These are phyloP conservation scores for Sisor rabdophorus DNA, from an alignment of 2,113 vertebrate genomes.

Conservation along the genomic window DNA sequence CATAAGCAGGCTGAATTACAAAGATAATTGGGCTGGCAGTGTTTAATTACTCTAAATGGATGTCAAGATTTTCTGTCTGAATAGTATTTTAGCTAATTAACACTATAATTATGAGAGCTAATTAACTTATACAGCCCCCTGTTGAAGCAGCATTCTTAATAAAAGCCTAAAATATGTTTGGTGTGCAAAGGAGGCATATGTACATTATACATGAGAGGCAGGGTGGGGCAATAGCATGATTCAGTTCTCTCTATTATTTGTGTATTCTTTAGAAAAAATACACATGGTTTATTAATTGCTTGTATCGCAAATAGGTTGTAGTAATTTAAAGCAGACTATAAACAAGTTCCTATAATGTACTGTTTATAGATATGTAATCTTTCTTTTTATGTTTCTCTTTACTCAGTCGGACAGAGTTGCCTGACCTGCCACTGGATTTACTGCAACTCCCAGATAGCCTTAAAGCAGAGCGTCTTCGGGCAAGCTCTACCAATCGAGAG, in stretches of 20 bases:
- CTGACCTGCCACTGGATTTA: constrained; percentile 76
- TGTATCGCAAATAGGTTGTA: not conserved
- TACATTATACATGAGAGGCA: constrained; percentile 32
- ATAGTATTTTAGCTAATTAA: constrained; percentile 85
- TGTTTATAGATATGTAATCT: not conserved
- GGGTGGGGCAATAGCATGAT: not conserved
- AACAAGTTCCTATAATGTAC: too few species aligned
- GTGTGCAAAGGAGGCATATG: constrained; percentile 28
- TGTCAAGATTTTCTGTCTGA: constrained; percentile 81
- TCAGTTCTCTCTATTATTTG: constrained; percentile 4
- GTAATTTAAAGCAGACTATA: too few species aligned
- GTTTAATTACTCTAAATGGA: constrained; percentile 82
- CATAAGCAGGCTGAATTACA: constrained; percentile 65
- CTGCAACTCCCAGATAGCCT: constrained; percentile 77
- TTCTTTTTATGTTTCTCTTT: constrained; percentile 15
- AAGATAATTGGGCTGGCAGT: constrained; percentile 76
- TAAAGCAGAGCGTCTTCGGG: constrained; percentile 61
- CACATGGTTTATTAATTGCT: constrained; percentile 18
- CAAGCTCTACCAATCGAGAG: constrained; percentile 58
- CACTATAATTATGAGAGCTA: constrained; percentile 80
- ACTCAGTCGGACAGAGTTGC: constrained; percentile 74
- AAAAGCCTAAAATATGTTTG: constrained; percentile 58
- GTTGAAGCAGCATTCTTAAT: constrained; percentile 62
- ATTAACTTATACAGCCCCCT: constrained; percentile 74
- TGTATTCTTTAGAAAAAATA: constrained; percentile 5